Conservation (phyloP, 2,797 vertebrate species). For the Phyllotis vaccarum region DNA sequence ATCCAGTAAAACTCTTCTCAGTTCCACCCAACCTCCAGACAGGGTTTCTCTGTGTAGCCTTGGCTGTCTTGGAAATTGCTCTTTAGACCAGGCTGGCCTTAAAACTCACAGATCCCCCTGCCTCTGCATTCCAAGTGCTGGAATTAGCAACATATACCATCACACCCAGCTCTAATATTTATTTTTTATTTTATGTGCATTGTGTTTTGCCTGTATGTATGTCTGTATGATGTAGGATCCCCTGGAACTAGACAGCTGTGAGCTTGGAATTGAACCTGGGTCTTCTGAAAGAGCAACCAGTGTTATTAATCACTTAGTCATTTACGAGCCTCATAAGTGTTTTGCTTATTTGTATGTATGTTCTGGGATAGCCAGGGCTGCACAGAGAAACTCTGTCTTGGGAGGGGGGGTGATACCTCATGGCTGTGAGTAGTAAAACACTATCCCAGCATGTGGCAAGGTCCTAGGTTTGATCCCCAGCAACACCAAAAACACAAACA, state of each 20-base stretch:
- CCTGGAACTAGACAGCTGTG: not conserved
- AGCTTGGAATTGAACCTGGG: not conserved
- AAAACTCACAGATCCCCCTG: not conserved
- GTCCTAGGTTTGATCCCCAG: not conserved
- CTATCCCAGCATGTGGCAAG: not conserved
- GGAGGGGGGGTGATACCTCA: not conserved
- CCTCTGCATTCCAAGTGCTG: not conserved
- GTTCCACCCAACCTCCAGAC: not conserved
- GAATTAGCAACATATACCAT: not conserved
- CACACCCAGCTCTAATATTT: not conserved
- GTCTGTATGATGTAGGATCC: not conserved
- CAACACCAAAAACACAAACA: not conserved
- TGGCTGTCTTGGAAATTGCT: not conserved
- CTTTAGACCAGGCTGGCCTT: not conserved
- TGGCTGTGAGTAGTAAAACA: not conserved
- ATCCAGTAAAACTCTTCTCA: not conserved
- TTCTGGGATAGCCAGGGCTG: not conserved
- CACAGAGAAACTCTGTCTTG: not conserved
- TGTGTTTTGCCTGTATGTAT: not conserved
- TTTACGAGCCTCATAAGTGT: not conserved
- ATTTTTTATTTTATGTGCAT: not conserved
- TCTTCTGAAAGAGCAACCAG: not conserved
- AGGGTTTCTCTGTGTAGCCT: not conserved
- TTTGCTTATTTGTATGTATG: not conserved
- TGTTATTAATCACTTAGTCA: not conserved